Evolutionary conservation across 2,113 vertebrate genomes (phyloP).

Genomic region (Pelecanoides urinatrix): DNA sequence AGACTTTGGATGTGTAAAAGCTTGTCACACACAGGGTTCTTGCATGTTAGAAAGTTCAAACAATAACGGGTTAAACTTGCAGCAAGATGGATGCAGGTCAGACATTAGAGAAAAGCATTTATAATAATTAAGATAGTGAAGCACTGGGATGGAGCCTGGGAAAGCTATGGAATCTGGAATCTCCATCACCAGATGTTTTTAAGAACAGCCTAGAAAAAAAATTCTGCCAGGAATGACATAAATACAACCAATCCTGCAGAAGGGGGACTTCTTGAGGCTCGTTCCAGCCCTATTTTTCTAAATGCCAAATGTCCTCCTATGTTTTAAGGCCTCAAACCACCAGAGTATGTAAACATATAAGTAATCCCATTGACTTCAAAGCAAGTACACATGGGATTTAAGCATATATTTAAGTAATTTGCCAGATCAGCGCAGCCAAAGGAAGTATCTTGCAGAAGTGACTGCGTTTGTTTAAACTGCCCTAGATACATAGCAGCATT

Average conservation of each 20-base stretch:
- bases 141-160: background rate
- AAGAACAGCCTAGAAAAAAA: background rate
- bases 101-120: background rate
- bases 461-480: slow-evolving; percentile 27
- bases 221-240: background rate
- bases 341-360: background rate
- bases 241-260: background rate
- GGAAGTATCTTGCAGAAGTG: background rate
- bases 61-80: background rate
- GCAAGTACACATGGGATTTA: background rate
- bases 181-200: background rate
- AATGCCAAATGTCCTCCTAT: background rate
- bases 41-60: background rate
- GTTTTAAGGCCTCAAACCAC: slow-evolving; percentile 1
- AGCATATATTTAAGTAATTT: background rate
- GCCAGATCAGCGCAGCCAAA: background rate
- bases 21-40: background rate
- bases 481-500: background rate
- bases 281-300: background rate
- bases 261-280: background rate
- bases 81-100: background rate
- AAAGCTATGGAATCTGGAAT: background rate
- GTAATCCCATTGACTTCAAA: slow-evolving; percentile 40
- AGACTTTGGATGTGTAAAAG: background rate
- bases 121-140: slow-evolving; percentile 3